Base-by-base conservation (phyloP, 2,888 invertebrate genomes). In the Acanthosepion lycidas region DNA sequence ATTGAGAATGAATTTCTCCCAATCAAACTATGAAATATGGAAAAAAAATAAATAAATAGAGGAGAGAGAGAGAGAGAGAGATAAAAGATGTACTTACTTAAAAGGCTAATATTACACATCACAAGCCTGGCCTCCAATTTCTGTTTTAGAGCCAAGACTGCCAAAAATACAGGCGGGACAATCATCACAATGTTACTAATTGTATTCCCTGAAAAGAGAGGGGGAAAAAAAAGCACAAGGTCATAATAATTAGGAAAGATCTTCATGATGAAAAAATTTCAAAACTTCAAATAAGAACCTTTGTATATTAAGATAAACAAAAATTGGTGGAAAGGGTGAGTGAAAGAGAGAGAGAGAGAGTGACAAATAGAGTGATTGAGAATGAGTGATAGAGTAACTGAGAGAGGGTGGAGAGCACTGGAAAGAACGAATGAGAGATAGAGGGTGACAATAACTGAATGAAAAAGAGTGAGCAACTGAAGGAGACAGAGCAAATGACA, bases 181-280 rank as follows among this genome's bases (percentile, higher is more conserved):
- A 98, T 98, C 97, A 98, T 98, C 94, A 97, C 96, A 33, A 97
- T 94, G 96, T 98, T 98, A 95, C 97, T 98, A 20, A 98, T 94
- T 6, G 98, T 98, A 96, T 98, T 98, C 97, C 98, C 98, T 98
- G 96, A 97, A 97, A 93, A 94, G 23, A 64, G 48, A 48, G 23
- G 23, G 64, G 55, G 18, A 51, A 42, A 42, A 94, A 78, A 64
- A 92, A 48, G 92, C 15, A 23, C 18, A 42, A 48, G 8, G 23
- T n/a, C 18, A 91, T 0, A 91, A 91, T 4, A 42, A 91, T 5
- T 28, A 91, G 6, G 20, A 42, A 23, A 92, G 48, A 42, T 28
- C 9, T 48, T 92, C 8, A 42, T 20, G 48, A 92, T 9, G 9
- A 48, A 42, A 42, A 42, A 91, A 4, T 18, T 48, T 33, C 42